Base-by-base conservation (phyloP, 2,113 vertebrate species). In the Nestor notabilis region DNA sequence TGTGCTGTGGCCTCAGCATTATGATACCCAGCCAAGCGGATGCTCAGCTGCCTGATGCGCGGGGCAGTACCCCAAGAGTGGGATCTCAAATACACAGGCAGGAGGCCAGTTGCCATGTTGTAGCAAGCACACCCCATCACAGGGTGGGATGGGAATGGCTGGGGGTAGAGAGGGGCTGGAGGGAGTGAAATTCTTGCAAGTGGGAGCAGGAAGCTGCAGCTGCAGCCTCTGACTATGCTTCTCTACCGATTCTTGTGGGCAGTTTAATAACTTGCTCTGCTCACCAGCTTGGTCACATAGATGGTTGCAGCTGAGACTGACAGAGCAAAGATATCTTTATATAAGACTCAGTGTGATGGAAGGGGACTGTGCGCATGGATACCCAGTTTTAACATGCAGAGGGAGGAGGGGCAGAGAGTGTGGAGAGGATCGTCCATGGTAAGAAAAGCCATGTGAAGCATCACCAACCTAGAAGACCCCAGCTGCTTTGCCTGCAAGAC, bases 1-100 rank as follows among this genome's bases (percentile, higher is more conserved):
- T n/a, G 53, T 1, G 0, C 28, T 25, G 21, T 64, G 28, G 39
- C 27, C 19, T 39, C 23, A 56, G 16, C 9, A 16, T 75, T 70
- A 55, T n/a, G n/a, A 88, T 43, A 79, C 3, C 10, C 2, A 2
- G 24, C 8, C 39, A 77, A 17, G 31, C 3, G 3, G 13, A 49
- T n/a, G 5, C 7, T 53, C 24, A 37, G 29, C 13, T 69, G 33
- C 60, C 60, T 74, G 41, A 37, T 0, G 0, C 13, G 11, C 14
- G 31, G 49, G 35, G 18, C 60, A 61, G 65, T 27, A 78, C 23
- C 12, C 11, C 55, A 47, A 79, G 8, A 58, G 6, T 7, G n/a
- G 17, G 16, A 64, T 39, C 49, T 55, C 55, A 77, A 46, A 60
- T 41, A 69, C 18, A 27, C 13, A 15, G 17, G 9, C 14, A 7